Evolutionary conservation across 2,888 invertebrate species (phyloP), one percentile per base, ranked within the genome.

Genomic region (Amphipyra berbera): DNA sequence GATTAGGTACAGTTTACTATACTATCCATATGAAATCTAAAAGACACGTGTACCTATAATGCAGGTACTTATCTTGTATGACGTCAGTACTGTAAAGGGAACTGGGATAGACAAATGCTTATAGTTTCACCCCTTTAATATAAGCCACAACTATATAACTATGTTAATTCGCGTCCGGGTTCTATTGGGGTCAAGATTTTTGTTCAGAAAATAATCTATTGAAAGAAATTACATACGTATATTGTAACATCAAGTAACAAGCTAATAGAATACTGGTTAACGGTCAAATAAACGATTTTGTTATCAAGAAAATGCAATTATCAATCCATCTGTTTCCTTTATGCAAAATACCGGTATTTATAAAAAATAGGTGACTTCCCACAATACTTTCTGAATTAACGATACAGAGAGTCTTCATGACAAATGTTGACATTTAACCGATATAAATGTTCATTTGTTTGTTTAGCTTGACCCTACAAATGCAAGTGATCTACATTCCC

Each of bases 391-490:
- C 38, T 13, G 35, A 59, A 60, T 53, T 45, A 37, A 45, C 21
- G 14, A 54, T 13, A 38, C 45, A 38, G 55, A 57, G 47, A 45
- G n/a, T 38, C 21, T 45, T 61, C 38, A 48, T 55, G 63, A 64
- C 45, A 42, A 64, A 60, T 48, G 65, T 66, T 77, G 71, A 78
- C 76, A 61, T 82, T 81, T 79, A 76, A 83, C 76, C 77, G 73
- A 76, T 76, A 73, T 55, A 61, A 73, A 66, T 67, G 74, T 66
- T 56, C 50, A 45, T 64, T 71, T 69, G 56, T 77, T 63, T 73
- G 59, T 66, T 68, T 61, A 48, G 7, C 59, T 76, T 83, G 76
- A 82, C 82, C 82, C 81, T 63, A 68, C n/a, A 79, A 78, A 82
- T 82, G 82, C 79, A 81, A 82, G 83, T 65, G 70, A 73, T 73